phyloP scores from a whole-genome alignment of 2,888 invertebrate genomes.

The Acanthosepion lycidas region DNA sequence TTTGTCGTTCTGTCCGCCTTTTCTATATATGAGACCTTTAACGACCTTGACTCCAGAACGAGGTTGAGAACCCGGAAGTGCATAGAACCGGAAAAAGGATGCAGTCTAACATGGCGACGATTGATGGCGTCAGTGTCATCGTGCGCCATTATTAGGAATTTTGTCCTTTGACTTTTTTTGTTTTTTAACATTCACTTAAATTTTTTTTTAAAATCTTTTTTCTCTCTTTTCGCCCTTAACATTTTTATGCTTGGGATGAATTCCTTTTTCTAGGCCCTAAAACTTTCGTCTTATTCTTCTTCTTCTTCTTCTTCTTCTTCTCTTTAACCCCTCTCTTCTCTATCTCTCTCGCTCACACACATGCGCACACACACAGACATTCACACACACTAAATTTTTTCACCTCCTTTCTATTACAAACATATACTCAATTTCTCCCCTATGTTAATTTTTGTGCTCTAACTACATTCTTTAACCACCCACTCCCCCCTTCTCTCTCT shows the following conservation, averaged over 20 bases:
- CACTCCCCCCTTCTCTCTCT: too few relatives aligned
- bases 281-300: too few relatives aligned
- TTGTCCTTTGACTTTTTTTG: not conserved
- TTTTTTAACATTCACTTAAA: not conserved
- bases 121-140: not conserved
- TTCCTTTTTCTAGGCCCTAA: too few relatives aligned
- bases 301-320: too few relatives aligned
- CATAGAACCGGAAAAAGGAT: not conserved
- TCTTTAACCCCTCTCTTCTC: too few relatives aligned
- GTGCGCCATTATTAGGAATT: not conserved
- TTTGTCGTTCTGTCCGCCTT: not conserved
- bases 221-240: not conserved
- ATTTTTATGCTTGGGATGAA: not conserved
- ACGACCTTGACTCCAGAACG: conserved; percentile 12
- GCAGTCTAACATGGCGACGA: not conserved
- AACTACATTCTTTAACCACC: too few relatives aligned
- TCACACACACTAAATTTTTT: too few relatives aligned
- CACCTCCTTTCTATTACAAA: too few relatives aligned
- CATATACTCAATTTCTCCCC: too few relatives aligned
- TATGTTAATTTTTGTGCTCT: too few relatives aligned
- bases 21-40: not conserved
- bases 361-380: too few relatives aligned
- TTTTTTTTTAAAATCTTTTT: not conserved
- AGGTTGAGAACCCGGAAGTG: conserved; percentile 22
- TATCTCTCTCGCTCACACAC: too few relatives aligned